Percentiles rank a stretch among this genome's conserved stretches.
Conservation (phyloP, 1,140 invertebrate species). For the Drosophila subpulchrella region DNA sequence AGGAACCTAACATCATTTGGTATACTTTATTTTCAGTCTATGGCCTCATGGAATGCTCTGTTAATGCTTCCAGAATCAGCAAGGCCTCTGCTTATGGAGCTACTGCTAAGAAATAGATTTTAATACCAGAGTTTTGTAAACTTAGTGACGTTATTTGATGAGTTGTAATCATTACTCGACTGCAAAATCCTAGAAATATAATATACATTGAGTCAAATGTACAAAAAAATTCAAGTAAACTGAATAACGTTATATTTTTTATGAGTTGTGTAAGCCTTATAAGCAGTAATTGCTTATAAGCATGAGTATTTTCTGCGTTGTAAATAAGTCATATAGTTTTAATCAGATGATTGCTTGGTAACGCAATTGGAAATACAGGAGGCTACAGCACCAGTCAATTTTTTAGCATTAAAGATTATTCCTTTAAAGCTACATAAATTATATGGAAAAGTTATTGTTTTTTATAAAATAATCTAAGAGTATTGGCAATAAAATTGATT, state of each 20-base stretch:
- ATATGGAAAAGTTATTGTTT: too few relatives aligned
- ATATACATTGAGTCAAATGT: slow-evolving; percentile 10
- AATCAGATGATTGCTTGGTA: neutral
- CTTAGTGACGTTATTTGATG: neutral
- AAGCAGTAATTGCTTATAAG: too few relatives aligned
- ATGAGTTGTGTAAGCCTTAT: neutral
- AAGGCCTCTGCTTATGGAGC: slow-evolving; percentile 91
- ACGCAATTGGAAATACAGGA: neutral
- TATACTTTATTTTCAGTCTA: slow-evolving; percentile 88
- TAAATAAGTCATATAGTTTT: neutral
- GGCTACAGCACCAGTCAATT: neutral
- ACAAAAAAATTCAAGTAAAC: neutral
- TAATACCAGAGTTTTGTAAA: slow-evolving; percentile 7
- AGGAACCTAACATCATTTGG: neutral
- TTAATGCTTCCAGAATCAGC: slow-evolving; percentile 93
- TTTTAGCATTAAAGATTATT: neutral
- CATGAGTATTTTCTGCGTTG: neutral
- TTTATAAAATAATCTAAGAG: neutral
- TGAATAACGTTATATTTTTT: slow-evolving; percentile 11
- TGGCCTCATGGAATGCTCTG: slow-evolving; percentile 90
- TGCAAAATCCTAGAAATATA: slow-evolving; percentile 4
- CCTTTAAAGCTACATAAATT: neutral
- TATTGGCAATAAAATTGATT: too few relatives aligned
- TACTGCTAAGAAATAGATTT: slow-evolving; percentile 27
- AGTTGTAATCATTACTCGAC: slow-evolving; percentile 8